Evolutionary conservation across 2,113 vertebrate genomes (phyloP).

Genomic region (Cinclus cinclus): DNA sequence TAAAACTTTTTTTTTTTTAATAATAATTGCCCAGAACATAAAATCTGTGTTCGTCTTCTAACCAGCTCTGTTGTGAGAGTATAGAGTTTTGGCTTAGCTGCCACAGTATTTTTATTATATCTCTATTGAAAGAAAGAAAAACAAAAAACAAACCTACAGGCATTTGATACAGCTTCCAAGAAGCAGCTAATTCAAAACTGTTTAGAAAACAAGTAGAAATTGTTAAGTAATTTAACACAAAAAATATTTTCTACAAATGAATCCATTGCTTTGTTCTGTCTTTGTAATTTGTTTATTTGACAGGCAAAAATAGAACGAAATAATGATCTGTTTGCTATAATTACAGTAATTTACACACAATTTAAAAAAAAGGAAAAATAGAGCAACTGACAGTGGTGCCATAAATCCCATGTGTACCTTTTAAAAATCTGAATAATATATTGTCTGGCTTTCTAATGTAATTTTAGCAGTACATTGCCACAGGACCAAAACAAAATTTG

Average conservation of each 20-base stretch:
- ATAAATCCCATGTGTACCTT: neutral
- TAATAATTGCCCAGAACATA: neutral
- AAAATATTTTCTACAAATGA: neutral
- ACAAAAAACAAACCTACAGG: neutral
- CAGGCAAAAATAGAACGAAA: neutral
- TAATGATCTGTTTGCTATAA: neutral
- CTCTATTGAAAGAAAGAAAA: neutral
- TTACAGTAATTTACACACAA: neutral
- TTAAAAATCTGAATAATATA: neutral
- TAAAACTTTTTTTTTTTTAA: neutral
- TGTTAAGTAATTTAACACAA: slow-evolving; percentile 1
- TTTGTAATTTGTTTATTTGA: neutral
- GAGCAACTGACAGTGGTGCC: neutral
- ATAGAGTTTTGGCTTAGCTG: neutral
- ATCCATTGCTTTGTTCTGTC: neutral
- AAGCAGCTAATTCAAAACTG: neutral
- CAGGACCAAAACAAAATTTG: neutral
- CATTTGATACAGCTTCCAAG: neutral
- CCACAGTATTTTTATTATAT: neutral
- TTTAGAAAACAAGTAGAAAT: neutral
- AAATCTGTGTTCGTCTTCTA: neutral
- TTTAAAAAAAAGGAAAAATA: neutral
- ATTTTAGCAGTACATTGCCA: neutral
- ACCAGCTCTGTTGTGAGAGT: neutral
- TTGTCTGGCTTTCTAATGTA: neutral